phyloP scores from a whole-genome alignment of 1,140 invertebrate species.

The Sinonovacula constricta region DNA sequence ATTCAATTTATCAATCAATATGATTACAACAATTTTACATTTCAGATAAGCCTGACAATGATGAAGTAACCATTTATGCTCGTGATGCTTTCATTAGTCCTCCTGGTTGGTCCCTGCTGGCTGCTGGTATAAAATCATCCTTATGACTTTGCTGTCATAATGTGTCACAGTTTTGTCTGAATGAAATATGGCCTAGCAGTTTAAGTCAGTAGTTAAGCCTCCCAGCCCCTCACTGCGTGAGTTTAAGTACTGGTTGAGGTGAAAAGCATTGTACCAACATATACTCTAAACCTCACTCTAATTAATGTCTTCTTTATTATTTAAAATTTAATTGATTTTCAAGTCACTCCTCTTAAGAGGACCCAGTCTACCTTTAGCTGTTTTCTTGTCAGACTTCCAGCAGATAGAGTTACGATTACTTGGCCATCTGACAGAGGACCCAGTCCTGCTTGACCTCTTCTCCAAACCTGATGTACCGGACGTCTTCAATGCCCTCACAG shows the following conservation, averaged over 20 bases:
- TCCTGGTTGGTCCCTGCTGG: conserved; percentile 64
- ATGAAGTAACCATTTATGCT: conserved; percentile 62
- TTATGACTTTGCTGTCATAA: neutral
- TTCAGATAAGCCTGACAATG: conserved; percentile 40
- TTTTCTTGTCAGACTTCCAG: conserved; percentile 82
- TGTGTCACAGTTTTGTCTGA: neutral
- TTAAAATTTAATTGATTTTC: too few relatives aligned
- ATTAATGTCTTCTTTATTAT: too few relatives aligned
- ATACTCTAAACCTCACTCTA: too few relatives aligned
- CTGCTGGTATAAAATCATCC: conserved; percentile 64
- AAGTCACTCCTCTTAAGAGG: too few relatives aligned
- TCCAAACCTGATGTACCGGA: conserved; percentile 70
- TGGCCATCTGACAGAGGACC: conserved; percentile 80
- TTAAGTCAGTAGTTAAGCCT: too few relatives aligned
- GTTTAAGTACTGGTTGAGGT: too few relatives aligned
- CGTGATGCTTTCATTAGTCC: conserved; percentile 70
- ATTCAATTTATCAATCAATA: too few relatives aligned
- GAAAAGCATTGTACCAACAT: too few relatives aligned
- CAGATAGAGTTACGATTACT: conserved; percentile 83
- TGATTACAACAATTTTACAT: too few relatives aligned
- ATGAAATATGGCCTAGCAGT: too few relatives aligned
- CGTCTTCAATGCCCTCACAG: conserved; percentile 81
- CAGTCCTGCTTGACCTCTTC: conserved; percentile 77
- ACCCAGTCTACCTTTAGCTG: too few relatives aligned
- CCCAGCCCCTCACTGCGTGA: too few relatives aligned